Evolutionary conservation across 2,888 invertebrate species (phyloP), one percentile per base, ranked within the genome.

Genomic region (Watsonalla binaria): DNA sequence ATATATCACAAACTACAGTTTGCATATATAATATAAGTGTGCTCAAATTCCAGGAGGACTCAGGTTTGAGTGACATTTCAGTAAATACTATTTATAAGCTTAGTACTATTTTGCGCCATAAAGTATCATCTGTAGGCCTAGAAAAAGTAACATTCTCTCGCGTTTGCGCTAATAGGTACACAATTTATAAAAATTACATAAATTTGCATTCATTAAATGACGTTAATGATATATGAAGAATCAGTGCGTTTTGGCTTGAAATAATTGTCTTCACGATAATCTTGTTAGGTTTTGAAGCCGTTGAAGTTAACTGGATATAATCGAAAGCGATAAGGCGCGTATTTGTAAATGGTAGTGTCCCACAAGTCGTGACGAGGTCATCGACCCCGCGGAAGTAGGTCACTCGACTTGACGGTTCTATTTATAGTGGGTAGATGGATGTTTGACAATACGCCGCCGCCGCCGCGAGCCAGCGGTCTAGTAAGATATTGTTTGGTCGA

Each of bases 361-460:
- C 72, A 66, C 67, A 69, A 66, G 60, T 65, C 68, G 66, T 62
- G 62, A 58, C 65, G 72, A 61, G 72, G 72, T 76, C 79, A 69
- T 67, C 70, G 80, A 75, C 76, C 78, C 64, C 51, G 60, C 54
- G 63, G 52, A 80, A 76, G 64, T 80, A 62, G 80, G 80, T 80
- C 80, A 78, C 66, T 55, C 68, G 72, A 60, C 70, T 73, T 69
- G 68, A 67, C 65, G 63, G 60, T 60, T 63, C 67, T 80, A 78
- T 78, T 72, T 74, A 75, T 76, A 75, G 62, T 57, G 65, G 59
- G 66, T 64, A 68, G 70, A 63, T 68, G 24, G 63, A 63, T 57
- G 60, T 68, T 73, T 73, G 78, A 73, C 76, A 71, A 63, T 65
- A 59, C 59, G 63, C 65, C 57, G 56, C 63, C 54, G 11, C 42